phyloP scores from a whole-genome alignment of 2,888 invertebrate species.

The Laothoe populi region DNA sequence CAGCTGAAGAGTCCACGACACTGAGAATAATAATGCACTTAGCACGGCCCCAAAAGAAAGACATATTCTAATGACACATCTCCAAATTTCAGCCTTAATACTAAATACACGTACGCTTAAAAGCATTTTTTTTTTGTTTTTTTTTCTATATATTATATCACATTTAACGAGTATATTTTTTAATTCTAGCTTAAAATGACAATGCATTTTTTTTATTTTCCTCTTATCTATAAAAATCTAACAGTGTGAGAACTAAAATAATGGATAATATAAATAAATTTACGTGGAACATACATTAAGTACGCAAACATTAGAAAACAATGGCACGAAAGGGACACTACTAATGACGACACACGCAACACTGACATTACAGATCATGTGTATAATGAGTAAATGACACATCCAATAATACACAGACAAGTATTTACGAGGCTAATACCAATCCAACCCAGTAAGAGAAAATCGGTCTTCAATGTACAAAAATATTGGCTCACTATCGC shows the following conservation, averaged over 20 bases:
- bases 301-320: constrained; percentile 50
- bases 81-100: constrained; percentile 16
- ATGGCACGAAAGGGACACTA: constrained; percentile 60
- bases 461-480: background rate
- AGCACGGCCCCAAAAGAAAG: too few species aligned
- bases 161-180: constrained; percentile 76
- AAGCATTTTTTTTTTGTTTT: constrained; percentile 67
- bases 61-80: constrained; percentile 15
- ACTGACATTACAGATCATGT: background rate
- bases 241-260: constrained; percentile 50
- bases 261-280: constrained; percentile 49
- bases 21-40: too few species aligned
- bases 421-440: background rate
- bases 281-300: constrained; percentile 54
- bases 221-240: constrained; percentile 58
- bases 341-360: constrained; percentile 29
- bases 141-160: constrained; percentile 75
- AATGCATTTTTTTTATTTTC: constrained; percentile 62
- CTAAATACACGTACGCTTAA: constrained; percentile 64
- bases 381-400: constrained; percentile 1
- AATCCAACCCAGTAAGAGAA: background rate
- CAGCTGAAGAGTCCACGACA: too few species aligned
- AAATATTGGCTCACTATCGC: background rate
- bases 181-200: constrained; percentile 62
- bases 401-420: background rate